Conservation (phyloP, 2,797 vertebrate genomes). For the Gila robusta region DNA sequence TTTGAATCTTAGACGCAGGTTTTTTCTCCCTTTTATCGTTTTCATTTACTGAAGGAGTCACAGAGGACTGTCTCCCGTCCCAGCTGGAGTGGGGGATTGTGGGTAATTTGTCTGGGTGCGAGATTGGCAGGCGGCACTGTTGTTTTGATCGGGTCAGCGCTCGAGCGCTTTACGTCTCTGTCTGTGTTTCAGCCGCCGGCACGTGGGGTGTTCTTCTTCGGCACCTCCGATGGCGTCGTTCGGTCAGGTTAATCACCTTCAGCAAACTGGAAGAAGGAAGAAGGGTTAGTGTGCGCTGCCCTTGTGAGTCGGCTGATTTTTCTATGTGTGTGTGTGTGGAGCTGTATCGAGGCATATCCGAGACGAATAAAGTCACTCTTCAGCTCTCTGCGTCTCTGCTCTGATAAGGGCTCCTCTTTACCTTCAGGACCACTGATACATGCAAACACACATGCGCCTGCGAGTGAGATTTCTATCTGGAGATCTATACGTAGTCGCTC, state of each 20-base stretch:
- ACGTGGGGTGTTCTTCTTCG: neutral
- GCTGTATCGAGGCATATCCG: constrained; percentile 59
- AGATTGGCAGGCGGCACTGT: constrained; percentile 39
- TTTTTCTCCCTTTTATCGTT: constrained; percentile 55
- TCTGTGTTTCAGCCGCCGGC: constrained; percentile 19
- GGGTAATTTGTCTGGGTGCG: constrained; percentile 56
- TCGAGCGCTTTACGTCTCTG: constrained; percentile 19
- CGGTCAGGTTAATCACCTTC: constrained; percentile 34
- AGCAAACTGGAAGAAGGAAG: neutral
- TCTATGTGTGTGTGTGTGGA: constrained; percentile 42
- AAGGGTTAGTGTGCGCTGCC: constrained; percentile 22
- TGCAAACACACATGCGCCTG: constrained; percentile 42
- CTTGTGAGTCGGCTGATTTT: constrained; percentile 26
- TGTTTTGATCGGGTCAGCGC: constrained; percentile 36
- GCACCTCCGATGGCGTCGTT: neutral
- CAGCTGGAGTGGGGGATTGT: constrained; percentile 51
- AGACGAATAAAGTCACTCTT: constrained; percentile 47
- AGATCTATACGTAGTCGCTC: constrained; percentile 31
- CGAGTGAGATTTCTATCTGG: constrained; percentile 54
- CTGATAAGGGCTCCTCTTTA: constrained; percentile 58
- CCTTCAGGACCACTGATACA: constrained; percentile 55
- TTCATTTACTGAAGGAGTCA: constrained; percentile 60
- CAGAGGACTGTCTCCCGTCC: constrained; percentile 48
- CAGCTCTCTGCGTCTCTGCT: constrained; percentile 44
- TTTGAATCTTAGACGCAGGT: constrained; percentile 69